Conservation (phyloP, 2,113 vertebrate species). For the Tenebrosternarchus preto region DNA sequence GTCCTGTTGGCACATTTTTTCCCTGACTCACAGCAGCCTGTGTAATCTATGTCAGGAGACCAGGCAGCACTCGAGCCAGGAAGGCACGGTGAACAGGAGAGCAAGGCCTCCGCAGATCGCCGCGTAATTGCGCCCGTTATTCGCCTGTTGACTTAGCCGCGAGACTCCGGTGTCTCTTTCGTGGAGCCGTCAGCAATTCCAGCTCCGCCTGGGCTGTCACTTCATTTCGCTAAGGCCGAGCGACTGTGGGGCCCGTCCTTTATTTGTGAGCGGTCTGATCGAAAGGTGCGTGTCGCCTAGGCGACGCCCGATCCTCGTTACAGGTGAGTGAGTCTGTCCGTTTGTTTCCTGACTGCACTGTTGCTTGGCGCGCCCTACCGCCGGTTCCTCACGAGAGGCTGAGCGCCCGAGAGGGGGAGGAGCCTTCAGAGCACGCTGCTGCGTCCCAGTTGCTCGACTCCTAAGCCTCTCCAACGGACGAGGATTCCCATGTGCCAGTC, state of each 20-base stretch:
- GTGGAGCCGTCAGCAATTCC: neutral
- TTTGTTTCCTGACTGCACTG: neutral
- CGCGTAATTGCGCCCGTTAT: too few species aligned
- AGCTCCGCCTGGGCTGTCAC: neutral
- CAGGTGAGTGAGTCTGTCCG: neutral
- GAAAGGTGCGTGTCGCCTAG: too few species aligned
- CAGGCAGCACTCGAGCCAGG: constrained; percentile 5
- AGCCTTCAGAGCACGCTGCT: neutral
- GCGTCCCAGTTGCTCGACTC: constrained; percentile 6
- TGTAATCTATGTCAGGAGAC: constrained; percentile 36
- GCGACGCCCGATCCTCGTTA: neutral
- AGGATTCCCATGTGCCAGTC: constrained; percentile 41
- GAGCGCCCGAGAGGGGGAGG: neutral
- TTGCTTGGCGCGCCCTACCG: neutral
- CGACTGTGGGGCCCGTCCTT: too few species aligned
- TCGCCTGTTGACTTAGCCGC: constrained; percentile 24
- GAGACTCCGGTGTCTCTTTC: neutral
- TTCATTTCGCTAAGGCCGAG: neutral
- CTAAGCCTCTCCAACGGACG: constrained; percentile 13
- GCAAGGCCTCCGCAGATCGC: too few species aligned
- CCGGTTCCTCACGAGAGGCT: neutral
- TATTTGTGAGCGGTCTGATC: too few species aligned
- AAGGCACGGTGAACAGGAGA: constrained; percentile 19
- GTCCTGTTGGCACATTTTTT: constrained; percentile 36
- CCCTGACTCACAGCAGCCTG: constrained; percentile 16